phyloP scores from a whole-genome alignment of 2,888 invertebrate species.

The Acanthoscelides obtectus region DNA sequence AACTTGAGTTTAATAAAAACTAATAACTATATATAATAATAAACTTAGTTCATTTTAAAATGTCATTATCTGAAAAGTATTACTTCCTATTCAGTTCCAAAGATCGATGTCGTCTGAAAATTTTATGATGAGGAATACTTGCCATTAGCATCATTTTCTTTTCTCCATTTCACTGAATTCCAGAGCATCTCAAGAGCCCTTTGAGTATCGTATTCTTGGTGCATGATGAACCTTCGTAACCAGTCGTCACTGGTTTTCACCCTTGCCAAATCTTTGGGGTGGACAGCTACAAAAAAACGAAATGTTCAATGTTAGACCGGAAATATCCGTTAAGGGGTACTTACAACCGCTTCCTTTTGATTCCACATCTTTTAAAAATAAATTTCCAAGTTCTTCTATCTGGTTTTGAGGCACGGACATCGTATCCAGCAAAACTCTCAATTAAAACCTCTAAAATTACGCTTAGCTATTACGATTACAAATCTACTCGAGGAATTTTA shows the following conservation, averaged over 20 bases:
- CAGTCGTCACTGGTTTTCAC: slow-evolving; percentile 66
- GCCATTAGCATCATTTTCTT: slow-evolving; percentile 70
- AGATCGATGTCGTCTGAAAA: not conserved
- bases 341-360: slow-evolving; percentile 36
- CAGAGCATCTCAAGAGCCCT: slow-evolving; percentile 71
- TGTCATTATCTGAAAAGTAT: not conserved
- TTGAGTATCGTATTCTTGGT: slow-evolving; percentile 66
- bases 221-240: slow-evolving; percentile 67
- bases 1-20: too few species aligned
- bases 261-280: slow-evolving; percentile 68
- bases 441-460: not conserved
- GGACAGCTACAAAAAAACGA: slow-evolving; percentile 40
- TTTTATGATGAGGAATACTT: slow-evolving; percentile 17
- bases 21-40: not conserved
- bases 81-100: not conserved
- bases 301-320: slow-evolving; percentile 7
- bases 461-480: not conserved
- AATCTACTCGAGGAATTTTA: not conserved
- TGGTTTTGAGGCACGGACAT: slow-evolving; percentile 22
- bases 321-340: slow-evolving; percentile 1
- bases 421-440: not conserved
- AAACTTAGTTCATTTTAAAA: not conserved
- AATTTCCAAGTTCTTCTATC: slow-evolving; percentile 38
- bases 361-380: slow-evolving; percentile 37
- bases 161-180: slow-evolving; percentile 78